Conservation (phyloP, 2,797 vertebrate genomes). For the Babyrousa celebensis region DNA sequence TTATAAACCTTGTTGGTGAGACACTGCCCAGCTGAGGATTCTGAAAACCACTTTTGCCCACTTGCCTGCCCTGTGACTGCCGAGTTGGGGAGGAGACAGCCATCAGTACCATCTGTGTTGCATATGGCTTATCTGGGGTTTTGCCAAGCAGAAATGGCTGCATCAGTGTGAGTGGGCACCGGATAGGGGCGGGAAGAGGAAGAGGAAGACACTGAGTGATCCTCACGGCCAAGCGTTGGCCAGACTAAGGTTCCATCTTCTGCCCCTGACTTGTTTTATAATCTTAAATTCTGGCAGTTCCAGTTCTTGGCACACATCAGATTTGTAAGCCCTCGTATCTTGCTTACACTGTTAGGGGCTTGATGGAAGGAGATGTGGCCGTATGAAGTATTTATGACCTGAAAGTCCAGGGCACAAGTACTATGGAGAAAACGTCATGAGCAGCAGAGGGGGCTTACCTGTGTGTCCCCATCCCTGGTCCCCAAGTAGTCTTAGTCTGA, state of each 20-base stretch:
- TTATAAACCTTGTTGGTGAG: not conserved
- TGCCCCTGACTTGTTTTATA: not conserved
- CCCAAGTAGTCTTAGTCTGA: not conserved
- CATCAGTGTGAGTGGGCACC: not conserved
- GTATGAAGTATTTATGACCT: not conserved
- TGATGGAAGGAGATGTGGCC: not conserved
- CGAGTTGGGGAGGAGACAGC: not conserved
- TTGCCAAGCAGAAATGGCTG: not conserved
- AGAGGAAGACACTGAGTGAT: not conserved
- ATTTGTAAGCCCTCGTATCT: slow-evolving; percentile 43
- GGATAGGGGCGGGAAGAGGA: not conserved
- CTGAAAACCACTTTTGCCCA: not conserved
- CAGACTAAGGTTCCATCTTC: not conserved
- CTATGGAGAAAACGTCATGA: not conserved
- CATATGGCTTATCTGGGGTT: not conserved
- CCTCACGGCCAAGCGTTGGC: not conserved
- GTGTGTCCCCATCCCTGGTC: not conserved
- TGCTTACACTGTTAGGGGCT: not conserved
- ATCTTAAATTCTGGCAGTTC: not conserved
- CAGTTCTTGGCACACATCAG: not conserved
- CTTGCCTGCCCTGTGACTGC: not conserved
- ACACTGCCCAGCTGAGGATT: not conserved
- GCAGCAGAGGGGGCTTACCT: not conserved
- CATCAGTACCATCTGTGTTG: not conserved
- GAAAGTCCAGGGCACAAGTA: not conserved